These are phyloP conservation scores for Progne subis DNA, from an alignment of 2,113 vertebrate genomes.

Conservation along the genomic window DNA sequence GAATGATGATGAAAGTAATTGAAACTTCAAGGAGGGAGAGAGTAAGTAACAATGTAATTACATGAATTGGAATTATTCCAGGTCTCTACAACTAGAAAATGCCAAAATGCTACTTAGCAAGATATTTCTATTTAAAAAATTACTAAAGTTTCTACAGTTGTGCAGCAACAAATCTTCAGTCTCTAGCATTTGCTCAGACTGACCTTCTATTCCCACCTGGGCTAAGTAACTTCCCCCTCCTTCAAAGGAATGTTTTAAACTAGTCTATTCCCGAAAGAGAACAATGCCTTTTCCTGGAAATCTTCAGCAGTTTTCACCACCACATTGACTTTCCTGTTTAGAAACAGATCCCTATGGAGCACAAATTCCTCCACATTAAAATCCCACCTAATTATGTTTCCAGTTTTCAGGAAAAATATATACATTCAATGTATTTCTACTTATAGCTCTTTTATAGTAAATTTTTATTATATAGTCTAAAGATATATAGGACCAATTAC, in stretches of 20 bases:
- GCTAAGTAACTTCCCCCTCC: constrained; percentile 28
- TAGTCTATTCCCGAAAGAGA: constrained; percentile 27
- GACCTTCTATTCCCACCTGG: not conserved
- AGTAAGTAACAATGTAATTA: constrained; percentile 16
- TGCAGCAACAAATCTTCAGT: constrained; percentile 3
- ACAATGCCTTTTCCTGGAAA: constrained; percentile 48
- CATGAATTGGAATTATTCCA: constrained; percentile 27
- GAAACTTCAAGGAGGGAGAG: constrained; percentile 6
- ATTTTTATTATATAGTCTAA: not conserved
- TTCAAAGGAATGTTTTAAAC: constrained; percentile 46
- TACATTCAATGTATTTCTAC: not conserved
- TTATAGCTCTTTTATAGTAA: not conserved
- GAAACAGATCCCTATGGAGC: not conserved
- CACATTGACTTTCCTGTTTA: constrained; percentile 44
- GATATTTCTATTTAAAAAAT: not conserved
- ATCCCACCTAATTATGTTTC: not conserved
- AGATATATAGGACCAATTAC: not conserved
- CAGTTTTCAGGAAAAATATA: constrained; percentile 22
- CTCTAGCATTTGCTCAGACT: not conserved
- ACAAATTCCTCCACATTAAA: not conserved
- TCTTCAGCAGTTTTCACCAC: not conserved
- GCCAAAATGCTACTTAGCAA: constrained; percentile 12
- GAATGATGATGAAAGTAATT: constrained; percentile 32
- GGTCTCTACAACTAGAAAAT: constrained; percentile 5
- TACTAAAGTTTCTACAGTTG: not conserved